Conservation (phyloP, 2,888 invertebrate species). For the Nomada fucata region DNA sequence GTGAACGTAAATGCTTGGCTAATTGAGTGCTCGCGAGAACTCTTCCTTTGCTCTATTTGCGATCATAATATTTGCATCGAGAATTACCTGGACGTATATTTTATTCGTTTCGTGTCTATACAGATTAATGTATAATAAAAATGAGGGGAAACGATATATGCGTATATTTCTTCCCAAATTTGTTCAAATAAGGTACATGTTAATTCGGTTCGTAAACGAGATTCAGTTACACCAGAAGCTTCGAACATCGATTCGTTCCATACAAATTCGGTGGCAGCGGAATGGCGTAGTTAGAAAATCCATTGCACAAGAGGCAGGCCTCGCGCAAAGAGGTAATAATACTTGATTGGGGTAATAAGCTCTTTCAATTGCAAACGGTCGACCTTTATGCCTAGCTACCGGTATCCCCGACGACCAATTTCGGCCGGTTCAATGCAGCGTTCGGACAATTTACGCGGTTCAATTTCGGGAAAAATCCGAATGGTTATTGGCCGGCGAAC, state of each 20-base stretch:
- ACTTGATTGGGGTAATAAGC: slow-evolving; percentile 31
- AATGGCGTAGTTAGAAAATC: background rate
- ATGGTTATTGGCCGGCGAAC: slow-evolving; percentile 22
- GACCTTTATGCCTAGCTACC: slow-evolving; percentile 6
- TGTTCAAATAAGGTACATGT: too few species aligned
- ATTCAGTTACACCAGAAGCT: background rate
- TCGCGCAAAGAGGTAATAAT: slow-evolving; percentile 38
- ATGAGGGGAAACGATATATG: too few species aligned
- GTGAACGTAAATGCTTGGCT: background rate
- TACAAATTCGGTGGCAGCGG: slow-evolving; percentile 4
- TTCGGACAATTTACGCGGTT: slow-evolving; percentile 35
- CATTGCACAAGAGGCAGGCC: background rate
- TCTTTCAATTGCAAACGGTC: slow-evolving; percentile 12
- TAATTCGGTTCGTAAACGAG: background rate
- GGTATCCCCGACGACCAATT: slow-evolving; percentile 31
- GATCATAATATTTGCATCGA: background rate
- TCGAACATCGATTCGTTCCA: background rate
- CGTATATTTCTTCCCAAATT: too few species aligned
- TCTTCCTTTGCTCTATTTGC: background rate
- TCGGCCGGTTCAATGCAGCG: slow-evolving; percentile 3
- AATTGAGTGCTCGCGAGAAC: background rate
- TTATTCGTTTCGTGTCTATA: background rate
- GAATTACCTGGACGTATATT: background rate
- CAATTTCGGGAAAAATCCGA: slow-evolving; percentile 36
- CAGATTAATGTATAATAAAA: too few species aligned